phyloP scores from a whole-genome alignment of 2,888 invertebrate genomes.

The Coelopa pilipes region DNA sequence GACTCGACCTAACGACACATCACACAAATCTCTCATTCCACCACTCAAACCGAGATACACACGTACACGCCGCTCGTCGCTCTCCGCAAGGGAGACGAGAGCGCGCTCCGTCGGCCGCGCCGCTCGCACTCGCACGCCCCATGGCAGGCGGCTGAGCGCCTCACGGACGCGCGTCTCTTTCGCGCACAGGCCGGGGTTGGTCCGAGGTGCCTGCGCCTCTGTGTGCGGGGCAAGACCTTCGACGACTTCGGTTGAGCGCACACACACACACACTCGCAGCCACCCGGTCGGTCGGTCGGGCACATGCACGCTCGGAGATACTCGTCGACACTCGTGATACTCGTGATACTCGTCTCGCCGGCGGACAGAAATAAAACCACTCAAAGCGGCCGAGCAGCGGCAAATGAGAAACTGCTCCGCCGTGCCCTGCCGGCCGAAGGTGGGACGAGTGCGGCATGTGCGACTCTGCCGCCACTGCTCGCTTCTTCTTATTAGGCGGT shows the following conservation, averaged over 20 bases:
- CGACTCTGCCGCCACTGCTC: slow-evolving; percentile 38
- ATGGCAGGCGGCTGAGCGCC: slow-evolving; percentile 48
- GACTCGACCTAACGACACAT: slow-evolving; percentile 68
- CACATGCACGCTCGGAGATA: slow-evolving; percentile 15
- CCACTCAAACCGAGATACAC: slow-evolving; percentile 51
- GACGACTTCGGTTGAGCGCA: slow-evolving; percentile 58
- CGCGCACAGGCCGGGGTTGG: slow-evolving; percentile 26
- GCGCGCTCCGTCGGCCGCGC: slow-evolving; percentile 39
- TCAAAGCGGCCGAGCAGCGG: slow-evolving; percentile 14
- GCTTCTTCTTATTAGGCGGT: slow-evolving; percentile 55
- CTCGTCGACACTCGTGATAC: too few species aligned
- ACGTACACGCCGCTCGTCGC: slow-evolving; percentile 39
- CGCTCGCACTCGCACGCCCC: slow-evolving; percentile 45
- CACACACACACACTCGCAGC: slow-evolving; percentile 37
- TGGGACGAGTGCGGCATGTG: slow-evolving; percentile 44
- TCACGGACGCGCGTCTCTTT: slow-evolving; percentile 31
- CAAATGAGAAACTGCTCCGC: slow-evolving; percentile 16
- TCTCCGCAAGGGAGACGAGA: slow-evolving; percentile 26
- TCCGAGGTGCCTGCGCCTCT: slow-evolving; percentile 15
- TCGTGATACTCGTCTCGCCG: too few species aligned
- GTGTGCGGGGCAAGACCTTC: slow-evolving; percentile 61
- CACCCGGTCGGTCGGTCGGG: not conserved
- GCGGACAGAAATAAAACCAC: slow-evolving; percentile 11
- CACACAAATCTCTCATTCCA: slow-evolving; percentile 66
- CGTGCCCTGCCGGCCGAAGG: slow-evolving; percentile 8